Evolutionary conservation across 2,113 vertebrate genomes (phyloP), one percentile per base, ranked within the genome.

Genomic region (Neoarius graeffei): DNA sequence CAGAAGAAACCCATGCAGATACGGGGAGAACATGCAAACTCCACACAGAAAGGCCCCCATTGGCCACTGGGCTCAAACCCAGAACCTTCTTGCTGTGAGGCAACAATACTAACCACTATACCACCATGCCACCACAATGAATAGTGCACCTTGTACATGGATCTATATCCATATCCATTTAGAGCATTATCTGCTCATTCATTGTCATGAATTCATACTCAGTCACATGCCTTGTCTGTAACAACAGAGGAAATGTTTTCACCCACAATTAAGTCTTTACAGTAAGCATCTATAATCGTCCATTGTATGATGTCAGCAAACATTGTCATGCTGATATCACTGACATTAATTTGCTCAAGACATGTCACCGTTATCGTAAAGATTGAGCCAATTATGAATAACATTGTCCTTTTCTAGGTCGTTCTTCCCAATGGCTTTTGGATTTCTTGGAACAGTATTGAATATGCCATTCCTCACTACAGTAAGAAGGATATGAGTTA

Each of bases 381-480:
- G 2, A 10, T 74, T 10, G 10, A 23, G 23, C 15, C 0, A 35
- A 20, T 27, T 42, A 20, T 83, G 11, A 52, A 62, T 17, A 7
- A 14, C 30, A 19, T 11, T 82, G 48, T 84, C 73, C 86, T 88
- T 5, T 20, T 83, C 9, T 92, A 99, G 97, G 94, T 95, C 94
- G 3, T 98, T 98, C 90, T 96, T 98, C 86, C 97, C 97, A 0
- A 91, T 97, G 85, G 96, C 82, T 27, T 94, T 96, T 11, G 95
- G 95, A 84, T 97, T 97, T 88, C 86, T 98, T 87, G 93, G 95
- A 67, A 93, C 94, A 0, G n/a, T 94, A 69, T 84, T 87, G 4
- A 96, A 96, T 90, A 94, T 97, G 88, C 96, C 97, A 0, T 85
- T 96, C 88, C 94, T 98, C 88, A 95, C 87, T 76, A 83, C 82